A percentile compares a stretch with the other conserved stretches of the same genome.
phyloP scores from a whole-genome alignment of 30 jellyfish, hydroid and myxozoan genomes.

The Chironex yamaguchii region DNA sequence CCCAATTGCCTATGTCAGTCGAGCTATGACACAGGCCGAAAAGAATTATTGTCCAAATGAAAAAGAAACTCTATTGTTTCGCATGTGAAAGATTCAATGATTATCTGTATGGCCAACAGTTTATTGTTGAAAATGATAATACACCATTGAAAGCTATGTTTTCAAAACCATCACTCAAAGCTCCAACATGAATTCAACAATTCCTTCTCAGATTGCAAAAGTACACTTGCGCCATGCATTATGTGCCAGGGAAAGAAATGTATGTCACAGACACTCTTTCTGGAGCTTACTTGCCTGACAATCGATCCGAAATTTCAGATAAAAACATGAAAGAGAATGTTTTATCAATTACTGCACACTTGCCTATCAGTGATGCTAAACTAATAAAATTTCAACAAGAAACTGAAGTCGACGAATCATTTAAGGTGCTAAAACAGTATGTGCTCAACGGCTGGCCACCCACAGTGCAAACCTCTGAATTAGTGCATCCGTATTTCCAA shows the following conservation, averaged over 20 bases:
- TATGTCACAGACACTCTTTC: conserved; percentile 56
- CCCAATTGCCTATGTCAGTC: conserved; percentile 79
- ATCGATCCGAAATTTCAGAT: conserved; percentile 32
- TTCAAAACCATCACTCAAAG: neutral
- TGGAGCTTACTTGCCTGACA: conserved; percentile 23
- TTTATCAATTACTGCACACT: neutral
- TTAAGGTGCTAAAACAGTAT: neutral
- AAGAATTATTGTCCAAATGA: conserved; percentile 38
- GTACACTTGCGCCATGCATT: conserved; percentile 29
- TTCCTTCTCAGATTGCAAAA: conserved; percentile 53
- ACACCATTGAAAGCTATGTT: conserved; percentile 60
- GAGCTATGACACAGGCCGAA: conserved; percentile 48
- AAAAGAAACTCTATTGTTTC: conserved; percentile 47
- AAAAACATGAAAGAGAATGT: neutral
- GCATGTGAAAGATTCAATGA: conserved; percentile 27
- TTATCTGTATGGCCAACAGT: conserved; percentile 51
- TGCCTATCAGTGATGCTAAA: conserved; percentile 18
- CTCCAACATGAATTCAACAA: conserved; percentile 47
- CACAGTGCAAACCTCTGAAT: neutral
- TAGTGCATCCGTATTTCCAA: conserved; percentile 24
- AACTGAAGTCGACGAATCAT: conserved; percentile 5
- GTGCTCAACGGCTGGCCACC: conserved; percentile 32
- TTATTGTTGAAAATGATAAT: conserved; percentile 58
- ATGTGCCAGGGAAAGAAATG: conserved; percentile 37
- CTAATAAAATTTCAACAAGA: conserved; percentile 27